Evolutionary conservation across 2,797 vertebrate species (phyloP), one percentile per base, ranked within the genome.

Genomic region (Rhabdomys pumilio): DNA sequence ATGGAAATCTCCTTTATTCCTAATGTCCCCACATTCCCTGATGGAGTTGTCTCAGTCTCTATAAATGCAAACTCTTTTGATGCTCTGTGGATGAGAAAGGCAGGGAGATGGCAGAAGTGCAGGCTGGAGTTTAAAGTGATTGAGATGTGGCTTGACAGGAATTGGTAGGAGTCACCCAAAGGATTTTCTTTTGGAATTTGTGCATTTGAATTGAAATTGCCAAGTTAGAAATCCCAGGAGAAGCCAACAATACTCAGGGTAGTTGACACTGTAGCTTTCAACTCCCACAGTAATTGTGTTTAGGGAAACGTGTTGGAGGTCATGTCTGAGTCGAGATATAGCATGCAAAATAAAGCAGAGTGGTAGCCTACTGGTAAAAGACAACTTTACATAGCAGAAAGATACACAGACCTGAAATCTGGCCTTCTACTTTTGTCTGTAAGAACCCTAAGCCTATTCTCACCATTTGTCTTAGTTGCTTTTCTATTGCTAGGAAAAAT

Each of bases 161-260:
- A 15, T 4, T 94, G 69, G 26, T 83, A 67, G 22, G 12, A 94
- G 29, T 22, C 50, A 91, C 38, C 26, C 47, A 89, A 89, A 73
- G 24, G 17, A 76, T 92, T 95, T 19, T 65, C 55, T n/a, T 92
- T 72, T 72, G 47, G 9, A 92, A 84, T 89, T 85, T 91, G 34
- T 63, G 3, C 10, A 59, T 20, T 84, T 88, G 85, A 93, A 38
- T 50, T 86, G 31, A 82, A 6, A 65, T 73, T 91, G 38, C 17
- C 57, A 93, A 95, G 6, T 3, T 20, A 92, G 38, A 80, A 89
- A 93, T 14, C 17, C 50, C n/a, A 44, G 44, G 4, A 17, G 1
- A 95, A 80, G 75, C 13, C 34, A 85, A 31, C 57, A 90, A 38
- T 34, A n/a, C 41, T 11, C 22, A 65, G 20, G 10, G 11, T 81